phyloP scores from a whole-genome alignment of 2,888 invertebrate species.

The Bimastos eiseni region DNA sequence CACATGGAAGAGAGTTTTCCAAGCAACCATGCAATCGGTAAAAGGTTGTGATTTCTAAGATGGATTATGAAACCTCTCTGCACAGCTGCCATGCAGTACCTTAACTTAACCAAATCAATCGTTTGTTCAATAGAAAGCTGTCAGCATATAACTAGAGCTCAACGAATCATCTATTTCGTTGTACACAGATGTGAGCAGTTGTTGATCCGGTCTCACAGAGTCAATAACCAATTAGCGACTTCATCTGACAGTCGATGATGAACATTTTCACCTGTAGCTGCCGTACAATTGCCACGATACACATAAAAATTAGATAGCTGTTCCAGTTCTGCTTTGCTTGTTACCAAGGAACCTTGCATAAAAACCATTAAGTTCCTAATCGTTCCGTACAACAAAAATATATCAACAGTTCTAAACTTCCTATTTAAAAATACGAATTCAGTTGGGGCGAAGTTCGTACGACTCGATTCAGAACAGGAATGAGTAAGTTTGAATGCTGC shows the following conservation, averaged over 20 bases:
- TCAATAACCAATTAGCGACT: background rate
- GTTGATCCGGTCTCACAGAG: background rate
- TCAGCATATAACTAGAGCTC: background rate
- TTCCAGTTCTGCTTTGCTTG: background rate
- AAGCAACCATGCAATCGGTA: background rate
- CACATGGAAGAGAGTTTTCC: background rate
- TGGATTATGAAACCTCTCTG: background rate
- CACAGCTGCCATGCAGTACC: background rate
- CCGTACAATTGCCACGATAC: background rate
- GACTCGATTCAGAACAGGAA: conserved; percentile 13
- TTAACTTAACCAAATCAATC: conserved; percentile 1
- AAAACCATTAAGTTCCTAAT: background rate
- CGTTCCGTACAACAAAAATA: background rate
- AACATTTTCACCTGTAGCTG: background rate
- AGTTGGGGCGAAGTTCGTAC: background rate
- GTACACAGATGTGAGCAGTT: background rate
- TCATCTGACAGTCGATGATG: background rate
- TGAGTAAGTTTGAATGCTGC: conserved; percentile 7
- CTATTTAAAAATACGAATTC: background rate
- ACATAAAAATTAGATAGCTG: background rate
- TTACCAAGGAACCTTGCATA: background rate
- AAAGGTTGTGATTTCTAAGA: too few species aligned
- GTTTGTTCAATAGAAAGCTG: background rate
- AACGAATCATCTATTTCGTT: background rate
- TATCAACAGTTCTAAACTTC: background rate